These are phyloP conservation scores for Calyptommatus sinebrachiatus DNA, from an alignment of 2,113 vertebrate genomes.

Conservation along the genomic window DNA sequence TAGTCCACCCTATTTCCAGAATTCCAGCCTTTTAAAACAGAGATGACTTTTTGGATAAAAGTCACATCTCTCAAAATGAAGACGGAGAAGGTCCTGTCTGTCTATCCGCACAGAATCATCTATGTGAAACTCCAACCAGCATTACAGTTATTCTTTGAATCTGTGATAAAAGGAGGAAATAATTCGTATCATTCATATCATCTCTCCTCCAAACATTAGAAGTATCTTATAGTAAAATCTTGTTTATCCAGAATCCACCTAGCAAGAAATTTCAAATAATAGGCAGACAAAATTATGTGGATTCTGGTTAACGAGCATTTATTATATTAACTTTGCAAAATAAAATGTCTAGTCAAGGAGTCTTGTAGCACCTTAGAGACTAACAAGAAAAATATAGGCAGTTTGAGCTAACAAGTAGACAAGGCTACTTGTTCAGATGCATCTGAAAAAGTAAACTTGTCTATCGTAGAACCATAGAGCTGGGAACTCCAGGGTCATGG, in stretches of 20 bases:
- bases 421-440: no score
- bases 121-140: conserved; percentile 7
- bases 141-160: background rate
- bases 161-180: background rate
- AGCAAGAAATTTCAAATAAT: no score
- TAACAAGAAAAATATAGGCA: no score
- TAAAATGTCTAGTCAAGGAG: background rate
- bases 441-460: no score
- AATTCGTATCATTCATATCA: background rate
- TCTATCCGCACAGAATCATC: background rate
- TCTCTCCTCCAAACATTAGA: background rate
- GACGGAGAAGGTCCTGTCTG: background rate
- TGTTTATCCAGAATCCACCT: no score
- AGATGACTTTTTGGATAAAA: background rate
- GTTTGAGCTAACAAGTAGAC: no score
- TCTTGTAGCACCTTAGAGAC: no score
- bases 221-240: background rate
- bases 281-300: no score
- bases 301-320: no score
- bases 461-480: no score
- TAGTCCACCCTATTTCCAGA: background rate
- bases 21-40: background rate
- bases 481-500: no score
- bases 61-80: background rate
- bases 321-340: background rate